These are phyloP conservation scores for Oeneis ivallda DNA, from an alignment of 2,888 invertebrate species.

Conservation along the genomic window DNA sequence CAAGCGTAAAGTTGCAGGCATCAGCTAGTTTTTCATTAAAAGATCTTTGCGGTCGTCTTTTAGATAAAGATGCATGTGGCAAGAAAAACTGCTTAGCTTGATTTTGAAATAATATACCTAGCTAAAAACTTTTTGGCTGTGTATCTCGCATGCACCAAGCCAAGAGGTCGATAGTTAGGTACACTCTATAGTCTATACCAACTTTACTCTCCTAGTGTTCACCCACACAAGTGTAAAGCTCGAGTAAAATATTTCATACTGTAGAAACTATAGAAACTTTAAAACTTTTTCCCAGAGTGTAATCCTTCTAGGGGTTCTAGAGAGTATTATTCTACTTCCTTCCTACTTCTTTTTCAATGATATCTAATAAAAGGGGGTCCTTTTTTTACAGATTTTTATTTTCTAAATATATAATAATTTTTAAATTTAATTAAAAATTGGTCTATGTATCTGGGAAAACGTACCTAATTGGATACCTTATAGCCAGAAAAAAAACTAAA, in stretches of 20 bases:
- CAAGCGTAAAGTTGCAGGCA: too few species aligned
- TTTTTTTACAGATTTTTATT: too few species aligned
- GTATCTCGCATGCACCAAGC: background rate
- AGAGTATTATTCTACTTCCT: background rate
- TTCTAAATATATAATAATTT: too few species aligned
- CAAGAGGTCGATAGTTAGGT: background rate
- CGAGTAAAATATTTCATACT: background rate
- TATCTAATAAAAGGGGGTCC: too few species aligned
- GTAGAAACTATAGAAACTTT: background rate
- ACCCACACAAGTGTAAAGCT: constrained; percentile 3
- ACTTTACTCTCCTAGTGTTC: background rate
- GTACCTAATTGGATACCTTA: too few species aligned
- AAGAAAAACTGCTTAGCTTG: background rate
- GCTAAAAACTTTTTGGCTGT: background rate
- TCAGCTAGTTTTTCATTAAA: background rate
- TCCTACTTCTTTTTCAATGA: background rate
- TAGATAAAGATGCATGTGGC: background rate
- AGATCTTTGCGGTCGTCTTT: background rate
- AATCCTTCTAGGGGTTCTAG: background rate
- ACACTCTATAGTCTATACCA: background rate
- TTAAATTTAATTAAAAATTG: too few species aligned
- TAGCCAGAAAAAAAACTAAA: too few species aligned
- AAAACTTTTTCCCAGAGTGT: background rate
- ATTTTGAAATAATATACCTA: background rate
- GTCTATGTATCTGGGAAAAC: too few species aligned